A percentile compares a stretch with the other conserved stretches of the same genome.
phyloP scores from a whole-genome alignment of 2,797 vertebrate species.

The Neosilurus mollespiculum region DNA sequence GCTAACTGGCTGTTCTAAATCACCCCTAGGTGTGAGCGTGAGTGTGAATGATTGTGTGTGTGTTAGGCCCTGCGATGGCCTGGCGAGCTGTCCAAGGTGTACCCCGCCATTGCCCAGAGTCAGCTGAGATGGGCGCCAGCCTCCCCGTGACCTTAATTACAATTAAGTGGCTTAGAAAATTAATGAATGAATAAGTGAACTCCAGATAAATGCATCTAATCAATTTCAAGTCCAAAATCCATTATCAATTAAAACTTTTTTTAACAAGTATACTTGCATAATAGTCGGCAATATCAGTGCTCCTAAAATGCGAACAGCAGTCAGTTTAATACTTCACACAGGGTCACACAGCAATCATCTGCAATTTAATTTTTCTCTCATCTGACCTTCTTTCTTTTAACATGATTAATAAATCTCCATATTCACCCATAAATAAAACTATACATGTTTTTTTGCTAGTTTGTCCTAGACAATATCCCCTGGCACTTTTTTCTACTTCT shows the following conservation, averaged over 20 bases:
- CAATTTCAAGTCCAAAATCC: too few species aligned
- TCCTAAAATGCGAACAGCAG: not conserved
- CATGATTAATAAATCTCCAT: not conserved
- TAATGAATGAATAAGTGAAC: not conserved
- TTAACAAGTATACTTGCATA: not conserved
- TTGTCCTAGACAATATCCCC: not conserved
- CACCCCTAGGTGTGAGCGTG: too few species aligned
- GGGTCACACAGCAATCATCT: not conserved
- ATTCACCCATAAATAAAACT: not conserved
- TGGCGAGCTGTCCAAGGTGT: too few species aligned
- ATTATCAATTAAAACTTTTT: not conserved
- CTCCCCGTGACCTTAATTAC: too few species aligned
- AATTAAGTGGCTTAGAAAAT: too few species aligned
- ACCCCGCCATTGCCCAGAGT: too few species aligned
- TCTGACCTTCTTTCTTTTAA: not conserved
- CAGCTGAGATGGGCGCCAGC: too few species aligned
- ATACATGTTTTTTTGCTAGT: not conserved
- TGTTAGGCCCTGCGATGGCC: too few species aligned
- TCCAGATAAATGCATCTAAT: not conserved
- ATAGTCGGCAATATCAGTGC: not conserved
- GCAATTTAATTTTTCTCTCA: not conserved
- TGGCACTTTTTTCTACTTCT: too few species aligned
- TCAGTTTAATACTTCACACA: slow-evolving; percentile 2
- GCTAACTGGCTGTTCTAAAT: too few species aligned
- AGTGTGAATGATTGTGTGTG: too few species aligned